Conservation (phyloP, 2,113 vertebrate species). For the Spermophilus dauricus region DNA sequence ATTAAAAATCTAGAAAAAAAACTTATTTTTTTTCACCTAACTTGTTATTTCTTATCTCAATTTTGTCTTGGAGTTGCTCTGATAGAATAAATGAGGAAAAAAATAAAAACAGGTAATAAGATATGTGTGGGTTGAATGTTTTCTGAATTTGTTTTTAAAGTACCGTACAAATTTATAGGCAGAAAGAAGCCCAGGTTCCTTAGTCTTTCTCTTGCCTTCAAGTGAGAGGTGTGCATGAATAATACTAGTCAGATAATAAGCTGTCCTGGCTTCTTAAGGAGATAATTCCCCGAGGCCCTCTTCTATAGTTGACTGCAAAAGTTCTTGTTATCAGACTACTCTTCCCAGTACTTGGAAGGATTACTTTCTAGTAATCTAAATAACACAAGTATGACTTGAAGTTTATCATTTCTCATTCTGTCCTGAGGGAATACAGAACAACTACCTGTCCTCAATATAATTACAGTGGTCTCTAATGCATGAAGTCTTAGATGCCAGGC, state of each 20-base stretch:
- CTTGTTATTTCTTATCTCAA: not conserved
- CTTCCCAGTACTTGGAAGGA: not conserved
- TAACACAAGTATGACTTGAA: not conserved
- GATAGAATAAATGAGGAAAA: not conserved
- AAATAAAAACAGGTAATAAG: not conserved
- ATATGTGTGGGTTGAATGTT: not conserved
- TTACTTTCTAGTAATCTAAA: slow-evolving; percentile 43
- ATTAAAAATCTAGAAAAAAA: slow-evolving; percentile 3
- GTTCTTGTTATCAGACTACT: not conserved
- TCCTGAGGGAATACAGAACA: slow-evolving; percentile 59
- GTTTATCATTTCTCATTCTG: slow-evolving; percentile 44
- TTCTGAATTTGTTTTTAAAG: slow-evolving; percentile 35
- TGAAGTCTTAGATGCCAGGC: slow-evolving; percentile 31
- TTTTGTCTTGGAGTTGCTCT: not conserved
- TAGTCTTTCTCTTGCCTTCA: not conserved
- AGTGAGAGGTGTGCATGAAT: not conserved
- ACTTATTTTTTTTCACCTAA: not conserved
- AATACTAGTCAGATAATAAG: not conserved
- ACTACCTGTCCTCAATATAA: not conserved
- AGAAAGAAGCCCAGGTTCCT: not conserved
- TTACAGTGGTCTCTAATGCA: not conserved
- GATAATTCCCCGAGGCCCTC: not conserved
- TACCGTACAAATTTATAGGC: not conserved
- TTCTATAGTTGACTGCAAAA: not conserved
- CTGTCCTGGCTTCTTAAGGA: not conserved